These are phyloP conservation scores for Nesogale talazaci DNA, from an alignment of 2,113 vertebrate species.

Conservation along the genomic window DNA sequence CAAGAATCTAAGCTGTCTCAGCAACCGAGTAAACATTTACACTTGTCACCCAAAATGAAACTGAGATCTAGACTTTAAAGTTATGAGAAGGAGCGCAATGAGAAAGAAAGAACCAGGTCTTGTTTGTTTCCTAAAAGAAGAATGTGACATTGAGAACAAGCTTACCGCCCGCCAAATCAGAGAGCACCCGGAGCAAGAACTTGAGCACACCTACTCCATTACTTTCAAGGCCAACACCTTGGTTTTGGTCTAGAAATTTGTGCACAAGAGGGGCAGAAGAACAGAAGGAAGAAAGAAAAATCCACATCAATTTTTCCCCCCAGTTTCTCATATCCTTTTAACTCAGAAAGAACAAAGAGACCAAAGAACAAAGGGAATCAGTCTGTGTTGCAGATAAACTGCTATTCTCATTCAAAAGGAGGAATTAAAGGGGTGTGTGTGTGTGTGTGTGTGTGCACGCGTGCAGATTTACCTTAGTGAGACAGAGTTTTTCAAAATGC, in stretches of 20 bases:
- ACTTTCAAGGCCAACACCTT: neutral
- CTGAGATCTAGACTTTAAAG: constrained; percentile 41
- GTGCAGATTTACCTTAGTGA: neutral
- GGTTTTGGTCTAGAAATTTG: neutral
- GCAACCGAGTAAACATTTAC: constrained; percentile 71
- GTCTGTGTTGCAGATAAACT: neutral
- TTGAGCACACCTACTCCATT: neutral
- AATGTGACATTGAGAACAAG: neutral
- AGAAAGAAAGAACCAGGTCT: neutral
- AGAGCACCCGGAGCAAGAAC: neutral
- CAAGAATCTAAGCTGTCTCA: constrained; percentile 69
- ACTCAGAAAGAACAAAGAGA: neutral
- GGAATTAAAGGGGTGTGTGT: neutral
- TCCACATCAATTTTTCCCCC: neutral
- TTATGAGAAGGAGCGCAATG: neutral
- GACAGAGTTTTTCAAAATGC: constrained; percentile 21
- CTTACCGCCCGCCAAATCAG: neutral
- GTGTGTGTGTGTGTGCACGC: neutral
- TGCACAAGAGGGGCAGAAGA: neutral
- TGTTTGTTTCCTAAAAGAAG: constrained; percentile 13
- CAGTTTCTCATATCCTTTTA: neutral
- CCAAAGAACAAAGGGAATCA: neutral
- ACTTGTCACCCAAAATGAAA: constrained; percentile 66
- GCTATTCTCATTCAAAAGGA: constrained; percentile 56
- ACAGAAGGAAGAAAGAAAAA: constrained; percentile 32